These are phyloP conservation scores for Phoebastria nigripes DNA, from an alignment of 2,797 vertebrate species.

Conservation along the genomic window DNA sequence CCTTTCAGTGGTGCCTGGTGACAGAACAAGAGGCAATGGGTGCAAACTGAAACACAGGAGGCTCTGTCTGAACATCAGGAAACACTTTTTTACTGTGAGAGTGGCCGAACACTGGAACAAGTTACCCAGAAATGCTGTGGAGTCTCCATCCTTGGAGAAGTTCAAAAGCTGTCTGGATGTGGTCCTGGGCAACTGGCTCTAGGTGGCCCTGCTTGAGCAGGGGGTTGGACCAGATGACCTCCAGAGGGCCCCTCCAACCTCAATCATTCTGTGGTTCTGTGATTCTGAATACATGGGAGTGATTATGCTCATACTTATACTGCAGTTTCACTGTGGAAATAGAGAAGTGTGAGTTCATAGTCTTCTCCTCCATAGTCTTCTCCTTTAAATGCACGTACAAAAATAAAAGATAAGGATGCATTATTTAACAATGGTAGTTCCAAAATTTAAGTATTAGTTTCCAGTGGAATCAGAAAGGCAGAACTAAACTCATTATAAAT, in stretches of 20 bases:
- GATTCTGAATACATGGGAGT: not conserved
- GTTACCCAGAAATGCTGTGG: not conserved
- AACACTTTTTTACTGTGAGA: not conserved
- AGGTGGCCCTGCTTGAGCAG: not conserved
- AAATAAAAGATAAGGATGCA: not conserved
- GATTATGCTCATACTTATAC: not conserved
- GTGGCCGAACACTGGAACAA: not conserved
- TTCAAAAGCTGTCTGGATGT: not conserved
- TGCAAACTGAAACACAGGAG: not conserved
- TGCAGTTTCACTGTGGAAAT: not conserved
- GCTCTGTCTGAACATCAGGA: not conserved
- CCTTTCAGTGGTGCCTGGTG: not conserved
- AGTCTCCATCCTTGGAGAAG: not conserved
- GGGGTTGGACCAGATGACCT: not conserved
- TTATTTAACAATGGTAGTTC: not conserved
- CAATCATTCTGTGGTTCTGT: not conserved
- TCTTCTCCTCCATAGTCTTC: not conserved
- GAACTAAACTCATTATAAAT: not conserved
- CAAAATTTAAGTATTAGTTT: conserved; percentile 11
- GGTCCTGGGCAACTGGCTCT: not conserved
- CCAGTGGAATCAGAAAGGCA: not conserved
- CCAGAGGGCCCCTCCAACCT: not conserved
- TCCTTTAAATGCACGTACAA: not conserved
- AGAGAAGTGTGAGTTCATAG: not conserved
- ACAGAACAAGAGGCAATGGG: not conserved